Evolutionary conservation across 2,113 vertebrate genomes (phyloP).

Genomic region (Cheilinus undulatus): DNA sequence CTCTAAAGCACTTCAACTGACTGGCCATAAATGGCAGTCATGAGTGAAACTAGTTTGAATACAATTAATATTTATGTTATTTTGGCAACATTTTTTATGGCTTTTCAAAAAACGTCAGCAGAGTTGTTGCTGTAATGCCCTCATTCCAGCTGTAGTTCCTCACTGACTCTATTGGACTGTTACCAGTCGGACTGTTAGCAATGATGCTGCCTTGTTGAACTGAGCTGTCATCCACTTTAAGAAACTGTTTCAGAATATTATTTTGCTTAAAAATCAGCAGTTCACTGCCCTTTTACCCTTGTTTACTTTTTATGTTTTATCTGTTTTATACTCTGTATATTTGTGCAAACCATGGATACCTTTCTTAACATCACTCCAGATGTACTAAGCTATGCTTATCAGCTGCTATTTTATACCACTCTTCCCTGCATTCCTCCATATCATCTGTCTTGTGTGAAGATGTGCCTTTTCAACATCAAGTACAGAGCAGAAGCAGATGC

Average conservation of each 20-base stretch:
- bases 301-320: constrained; percentile 48
- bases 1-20: constrained; percentile 84
- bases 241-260: constrained; percentile 18
- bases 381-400: constrained; percentile 84
- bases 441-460: constrained; percentile 41
- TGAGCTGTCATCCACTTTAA: constrained; percentile 57
- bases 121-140: constrained; percentile 21
- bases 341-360: constrained; percentile 74
- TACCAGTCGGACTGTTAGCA: constrained; percentile 38
- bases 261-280: constrained; percentile 71
- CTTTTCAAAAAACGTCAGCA: constrained; percentile 32
- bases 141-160: constrained; percentile 33
- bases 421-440: constrained; percentile 70
- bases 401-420: constrained; percentile 83
- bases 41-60: constrained; percentile 51
- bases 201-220: constrained; percentile 30
- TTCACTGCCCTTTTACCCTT: constrained; percentile 78
- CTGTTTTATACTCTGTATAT: constrained; percentile 73
- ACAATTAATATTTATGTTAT: constrained; percentile 68
- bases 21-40: constrained; percentile 55
- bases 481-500: constrained; percentile 23
- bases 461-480: constrained; percentile 29
- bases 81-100: constrained; percentile 52
- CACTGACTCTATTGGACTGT: constrained; percentile 26
- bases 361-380: constrained; percentile 67